Base-by-base conservation (phyloP, 2,888 invertebrate genomes). In the Tenthredo notha region DNA sequence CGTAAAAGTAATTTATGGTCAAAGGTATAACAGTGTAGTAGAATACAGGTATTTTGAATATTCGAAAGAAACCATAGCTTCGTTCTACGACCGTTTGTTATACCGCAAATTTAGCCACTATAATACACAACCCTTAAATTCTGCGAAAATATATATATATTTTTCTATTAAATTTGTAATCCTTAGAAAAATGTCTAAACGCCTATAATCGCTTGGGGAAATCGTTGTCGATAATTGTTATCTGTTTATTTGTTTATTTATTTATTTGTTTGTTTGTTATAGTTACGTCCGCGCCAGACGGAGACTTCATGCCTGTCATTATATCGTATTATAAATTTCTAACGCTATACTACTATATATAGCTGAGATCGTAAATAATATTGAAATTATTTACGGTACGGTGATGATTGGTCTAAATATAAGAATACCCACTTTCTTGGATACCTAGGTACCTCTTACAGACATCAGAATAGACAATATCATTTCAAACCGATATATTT, bases 1-100 rank as follows among this genome's bases (percentile, higher is more conserved):
- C 47, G 12, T 47, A 90, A 90, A 90, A 90, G 90, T 90, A 91
- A 91, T 91, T 91, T 91, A 91, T 90, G 90, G 89, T 87, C 86
- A 84, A 87, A 85, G 88, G 86, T n/a, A 89, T 89, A n/a, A n/a
- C 37, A 7, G 29, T n/a, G 37, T 7, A 7, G n/a, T n/a, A 18
- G 21, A 10, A 18, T 40, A 61, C 80, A 80, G 80, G 80, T 80
- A 80, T 61, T 40, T 58, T 40, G n/a, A 61, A 61, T 25, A 40
- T 61, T 80, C 40, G 15, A 37, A 61, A 40, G 40, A 67, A 67
- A 1, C 54, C 15, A 47, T 15, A 47, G 33, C 2, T 67, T 67
- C 6, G n/a, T 29, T 25, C 4, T 18, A 1, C 37, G 29, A 75
- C 21, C 47, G n/a, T 7, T 18, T 33, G 54, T 18, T 43, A 2